A percentile compares a stretch with the other conserved stretches of the same genome.
phyloP scores from a whole-genome alignment of 2,113 vertebrate genomes.

The Catharus minimus region DNA sequence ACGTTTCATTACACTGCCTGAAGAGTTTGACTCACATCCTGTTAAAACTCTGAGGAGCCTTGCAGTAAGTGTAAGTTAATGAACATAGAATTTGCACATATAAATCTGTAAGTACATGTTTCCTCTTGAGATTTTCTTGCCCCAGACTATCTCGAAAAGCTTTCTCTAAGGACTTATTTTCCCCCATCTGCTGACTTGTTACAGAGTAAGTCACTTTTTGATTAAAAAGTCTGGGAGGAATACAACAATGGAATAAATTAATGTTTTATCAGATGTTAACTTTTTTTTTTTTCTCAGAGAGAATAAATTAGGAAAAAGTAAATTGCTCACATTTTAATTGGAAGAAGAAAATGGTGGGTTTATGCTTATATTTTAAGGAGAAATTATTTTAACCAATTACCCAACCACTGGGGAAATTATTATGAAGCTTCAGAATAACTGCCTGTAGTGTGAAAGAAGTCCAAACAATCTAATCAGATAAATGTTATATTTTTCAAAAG shows the following conservation, averaged over 20 bases:
- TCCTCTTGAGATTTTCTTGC: not conserved
- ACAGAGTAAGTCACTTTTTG: not conserved
- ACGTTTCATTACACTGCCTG: not conserved
- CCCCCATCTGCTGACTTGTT: slow-evolving; percentile 8
- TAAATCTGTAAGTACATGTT: not conserved
- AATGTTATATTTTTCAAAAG: not conserved
- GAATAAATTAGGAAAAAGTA: slow-evolving; percentile 13
- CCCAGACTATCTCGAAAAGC: not conserved
- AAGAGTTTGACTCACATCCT: not conserved
- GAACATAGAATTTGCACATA: not conserved
- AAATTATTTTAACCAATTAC: slow-evolving; percentile 26
- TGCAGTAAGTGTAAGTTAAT: not conserved
- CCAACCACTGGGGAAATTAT: slow-evolving; percentile 1
- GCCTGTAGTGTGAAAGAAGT: not conserved
- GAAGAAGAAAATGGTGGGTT: not conserved
- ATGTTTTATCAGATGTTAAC: slow-evolving; percentile 25
- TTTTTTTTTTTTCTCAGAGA: not conserved
- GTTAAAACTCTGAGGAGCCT: not conserved
- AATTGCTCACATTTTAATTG: slow-evolving; percentile 38
- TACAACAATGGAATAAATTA: not conserved
- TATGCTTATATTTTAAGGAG: slow-evolving; percentile 10
- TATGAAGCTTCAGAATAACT: not conserved
- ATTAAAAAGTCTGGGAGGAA: not conserved
- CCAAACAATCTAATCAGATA: not conserved
- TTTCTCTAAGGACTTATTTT: not conserved